Evolutionary conservation across 2,113 vertebrate species (phyloP).

Genomic region (Chiloscyllium plagiosum): DNA sequence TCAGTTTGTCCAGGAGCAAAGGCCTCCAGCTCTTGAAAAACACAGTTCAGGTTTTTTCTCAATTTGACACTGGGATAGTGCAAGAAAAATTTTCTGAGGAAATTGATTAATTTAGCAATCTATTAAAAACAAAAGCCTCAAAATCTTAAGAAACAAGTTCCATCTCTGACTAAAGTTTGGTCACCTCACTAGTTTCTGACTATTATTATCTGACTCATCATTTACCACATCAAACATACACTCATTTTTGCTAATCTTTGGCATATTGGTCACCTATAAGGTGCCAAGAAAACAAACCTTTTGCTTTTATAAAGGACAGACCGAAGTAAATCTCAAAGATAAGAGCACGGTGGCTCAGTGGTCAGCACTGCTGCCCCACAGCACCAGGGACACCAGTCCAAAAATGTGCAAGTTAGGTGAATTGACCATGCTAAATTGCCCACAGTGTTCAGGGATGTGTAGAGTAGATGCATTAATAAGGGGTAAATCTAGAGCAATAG

Average conservation of each 20-base stretch:
- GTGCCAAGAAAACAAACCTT: background rate
- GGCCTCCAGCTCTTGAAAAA: background rate
- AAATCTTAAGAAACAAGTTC: background rate
- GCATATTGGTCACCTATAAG: background rate
- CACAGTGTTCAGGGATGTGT: no score
- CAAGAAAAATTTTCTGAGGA: background rate
- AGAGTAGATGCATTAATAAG: no score
- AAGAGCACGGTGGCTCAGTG: background rate
- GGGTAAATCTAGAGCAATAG: no score
- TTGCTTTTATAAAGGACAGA: background rate
- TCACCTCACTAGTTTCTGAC: background rate
- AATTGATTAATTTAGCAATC: background rate
- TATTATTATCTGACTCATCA: background rate
- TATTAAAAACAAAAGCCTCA: background rate
- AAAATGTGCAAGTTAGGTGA: no score
- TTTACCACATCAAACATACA: background rate
- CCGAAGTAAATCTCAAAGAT: background rate
- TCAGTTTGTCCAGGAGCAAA: background rate
- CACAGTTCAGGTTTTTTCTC: background rate
- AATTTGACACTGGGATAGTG: background rate
- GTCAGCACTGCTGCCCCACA: no score
- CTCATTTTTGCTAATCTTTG: background rate
- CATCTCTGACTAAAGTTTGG: background rate
- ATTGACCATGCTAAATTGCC: no score
- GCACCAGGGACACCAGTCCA: no score